A percentile compares a stretch with the other conserved stretches of the same genome.
Conservation (phyloP, 1,140 invertebrate genomes). For the Drosophila pallidifrons region DNA sequence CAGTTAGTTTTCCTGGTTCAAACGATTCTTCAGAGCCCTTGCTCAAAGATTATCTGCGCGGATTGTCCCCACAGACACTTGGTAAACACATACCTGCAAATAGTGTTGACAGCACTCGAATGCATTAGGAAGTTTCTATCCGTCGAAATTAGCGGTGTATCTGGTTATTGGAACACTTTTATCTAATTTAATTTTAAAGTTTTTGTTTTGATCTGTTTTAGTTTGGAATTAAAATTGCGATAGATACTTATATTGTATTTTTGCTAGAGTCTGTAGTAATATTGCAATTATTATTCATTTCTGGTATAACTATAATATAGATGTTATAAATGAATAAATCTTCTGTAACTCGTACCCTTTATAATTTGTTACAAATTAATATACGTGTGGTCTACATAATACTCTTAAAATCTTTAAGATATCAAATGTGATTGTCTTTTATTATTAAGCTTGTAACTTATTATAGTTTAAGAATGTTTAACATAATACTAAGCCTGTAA, state of each 20-base stretch:
- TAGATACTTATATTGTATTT: not conserved
- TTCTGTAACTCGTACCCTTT: no score
- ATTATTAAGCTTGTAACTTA: not conserved
- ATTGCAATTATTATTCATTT: no score
- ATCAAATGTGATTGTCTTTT: not conserved
- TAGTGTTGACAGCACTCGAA: slow-evolving; percentile 24
- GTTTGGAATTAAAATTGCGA: slow-evolving; percentile 32
- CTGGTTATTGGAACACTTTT: slow-evolving; percentile 3
- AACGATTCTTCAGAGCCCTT: not conserved
- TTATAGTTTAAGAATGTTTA: not conserved
- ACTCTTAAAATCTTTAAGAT: no score
- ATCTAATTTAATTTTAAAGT: slow-evolving; percentile 15
- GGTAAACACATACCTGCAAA: slow-evolving; percentile 8
- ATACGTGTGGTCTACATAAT: no score
- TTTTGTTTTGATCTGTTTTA: slow-evolving; percentile 20
- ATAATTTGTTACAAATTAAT: no score
- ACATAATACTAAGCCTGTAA: not conserved
- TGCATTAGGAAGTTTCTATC: slow-evolving; percentile 26
- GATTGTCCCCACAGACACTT: slow-evolving; percentile 12
- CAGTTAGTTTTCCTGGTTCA: slow-evolving; percentile 20
- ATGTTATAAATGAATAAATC: no score
- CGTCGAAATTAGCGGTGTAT: slow-evolving; percentile 61
- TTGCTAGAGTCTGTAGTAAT: no score
- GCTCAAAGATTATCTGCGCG: slow-evolving; percentile 16
- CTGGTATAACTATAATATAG: no score